A percentile compares a stretch with the other conserved stretches of the same genome.
These are phyloP conservation scores for Tetanocera ferruginea DNA, from an alignment of 2,888 invertebrate genomes.

Conservation along the genomic window DNA sequence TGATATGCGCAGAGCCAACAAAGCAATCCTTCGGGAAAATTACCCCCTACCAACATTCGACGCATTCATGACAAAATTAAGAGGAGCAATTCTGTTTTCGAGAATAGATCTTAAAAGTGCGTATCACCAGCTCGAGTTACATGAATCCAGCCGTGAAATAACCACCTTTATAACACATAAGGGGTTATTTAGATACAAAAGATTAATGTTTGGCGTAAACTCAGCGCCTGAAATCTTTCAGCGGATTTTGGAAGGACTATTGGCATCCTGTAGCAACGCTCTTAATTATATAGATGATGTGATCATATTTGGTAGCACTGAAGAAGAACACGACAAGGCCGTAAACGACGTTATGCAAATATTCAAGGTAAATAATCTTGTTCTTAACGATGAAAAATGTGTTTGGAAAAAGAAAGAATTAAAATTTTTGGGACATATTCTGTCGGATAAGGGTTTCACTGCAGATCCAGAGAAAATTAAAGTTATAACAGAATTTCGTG, in stretches of 20 bases:
- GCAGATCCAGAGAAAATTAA: too few species aligned
- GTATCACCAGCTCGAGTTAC: constrained; percentile 51
- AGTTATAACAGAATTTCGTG: too few species aligned
- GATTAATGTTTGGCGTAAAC: too few species aligned
- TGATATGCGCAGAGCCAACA: constrained; percentile 61
- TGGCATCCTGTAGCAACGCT: constrained; percentile 54
- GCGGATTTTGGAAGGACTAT: constrained; percentile 53
- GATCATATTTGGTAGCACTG: constrained; percentile 54
- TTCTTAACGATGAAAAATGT: constrained; percentile 57
- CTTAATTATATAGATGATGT: constrained; percentile 53
- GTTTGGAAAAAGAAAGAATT: too few species aligned
- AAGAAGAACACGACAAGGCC: constrained; percentile 54
- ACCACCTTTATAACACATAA: constrained; percentile 45
- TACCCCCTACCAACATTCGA: constrained; percentile 55
- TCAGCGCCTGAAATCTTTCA: too few species aligned
- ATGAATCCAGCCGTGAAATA: constrained; percentile 46
- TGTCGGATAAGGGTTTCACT: too few species aligned
- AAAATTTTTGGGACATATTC: too few species aligned
- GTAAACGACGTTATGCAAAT: too few species aligned
- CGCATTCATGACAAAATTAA: constrained; percentile 49
- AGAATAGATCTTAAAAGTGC: constrained; percentile 59
- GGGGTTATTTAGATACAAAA: constrained; percentile 56
- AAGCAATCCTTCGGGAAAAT: constrained; percentile 50
- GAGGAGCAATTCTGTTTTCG: constrained; percentile 49
- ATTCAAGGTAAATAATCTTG: constrained; percentile 49